Evolutionary conservation across 2,888 invertebrate species (phyloP), one percentile per base, ranked within the genome.

Genomic region (Agrochola lychnidis): DNA sequence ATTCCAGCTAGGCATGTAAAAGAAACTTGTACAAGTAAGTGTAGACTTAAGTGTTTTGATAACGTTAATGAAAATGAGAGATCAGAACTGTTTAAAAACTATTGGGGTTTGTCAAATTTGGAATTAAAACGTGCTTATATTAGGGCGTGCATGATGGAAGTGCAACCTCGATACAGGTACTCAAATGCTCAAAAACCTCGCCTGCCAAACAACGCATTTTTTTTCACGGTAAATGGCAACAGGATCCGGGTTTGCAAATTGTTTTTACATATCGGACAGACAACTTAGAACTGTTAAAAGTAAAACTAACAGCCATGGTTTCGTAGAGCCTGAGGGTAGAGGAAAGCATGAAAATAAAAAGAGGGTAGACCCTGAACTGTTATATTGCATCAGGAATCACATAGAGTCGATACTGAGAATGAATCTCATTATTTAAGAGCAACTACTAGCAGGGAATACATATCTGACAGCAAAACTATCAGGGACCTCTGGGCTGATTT

Each of bases 401-500:
- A 92, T 90, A 61, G 87, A 90, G 76, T 87, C 84, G 42, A 42
- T 42, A 42, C 42, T 10, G 42, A 42, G 42, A 10, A 9, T 42
- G 42, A 42, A 42, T 87, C 89, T 63, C 90, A 91, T 78, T 91
- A 91, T 76, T 73, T 89, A 40, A 80, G 90, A 73, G 85, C 82
- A 63, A 81, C 85, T 53, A 90, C 90, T 62, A 79, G 66, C 73
- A 80, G 88, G 78, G 69, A 69, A 16, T 45, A 69, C 69, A 45
- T 69, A 16, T 59, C 69, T 6, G 69, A 69, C 42, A 69, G 69
- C 19, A 69, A 69, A 69, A 69, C 69, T 57, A 69, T 69, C 81
- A 88, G 78, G 73, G 76, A 79, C 53, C 53, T 56, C 36, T 69
- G 69, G 25, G 57, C 69, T 57, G 69, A 69, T 69, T 57, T 69